phyloP scores from a whole-genome alignment of 1,140 invertebrate species.

The Antheraea mylitta region DNA sequence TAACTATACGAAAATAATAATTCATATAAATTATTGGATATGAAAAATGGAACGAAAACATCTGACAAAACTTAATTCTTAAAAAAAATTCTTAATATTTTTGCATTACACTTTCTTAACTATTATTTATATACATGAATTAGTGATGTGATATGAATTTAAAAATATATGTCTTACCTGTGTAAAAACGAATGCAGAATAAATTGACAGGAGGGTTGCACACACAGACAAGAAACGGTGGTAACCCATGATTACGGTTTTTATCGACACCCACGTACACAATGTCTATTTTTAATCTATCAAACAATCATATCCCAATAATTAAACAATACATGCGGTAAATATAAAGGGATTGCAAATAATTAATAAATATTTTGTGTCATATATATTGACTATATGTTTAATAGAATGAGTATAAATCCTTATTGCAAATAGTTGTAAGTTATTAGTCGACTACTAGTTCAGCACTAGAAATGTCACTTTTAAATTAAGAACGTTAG shows the following conservation, averaged over 20 bases:
- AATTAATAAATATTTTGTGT: no score
- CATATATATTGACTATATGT: no score
- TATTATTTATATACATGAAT: no score
- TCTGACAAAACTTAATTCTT: no score
- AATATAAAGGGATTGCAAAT: neutral
- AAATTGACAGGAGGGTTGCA: slow-evolving; percentile 31
- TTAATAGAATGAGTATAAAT: neutral
- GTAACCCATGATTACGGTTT: slow-evolving; percentile 39
- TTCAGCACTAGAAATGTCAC: slow-evolving; percentile 17
- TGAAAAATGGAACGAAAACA: no score
- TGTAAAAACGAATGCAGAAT: slow-evolving; percentile 21
- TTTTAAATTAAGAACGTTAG: slow-evolving; percentile 6
- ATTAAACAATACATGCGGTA: neutral
- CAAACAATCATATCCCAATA: neutral
- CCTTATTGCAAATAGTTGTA: no score
- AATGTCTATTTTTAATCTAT: neutral
- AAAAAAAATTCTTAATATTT: no score
- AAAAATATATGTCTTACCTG: slow-evolving; percentile 31
- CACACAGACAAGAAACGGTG: slow-evolving; percentile 37
- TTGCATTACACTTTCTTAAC: no score
- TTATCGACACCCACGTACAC: slow-evolving; percentile 15
- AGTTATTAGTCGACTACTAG: neutral
- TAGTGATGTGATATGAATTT: neutral
- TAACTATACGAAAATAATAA: no score
- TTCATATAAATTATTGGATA: no score